phyloP scores from a whole-genome alignment of 2,888 invertebrate genomes.

The Micropterix aruncella region DNA sequence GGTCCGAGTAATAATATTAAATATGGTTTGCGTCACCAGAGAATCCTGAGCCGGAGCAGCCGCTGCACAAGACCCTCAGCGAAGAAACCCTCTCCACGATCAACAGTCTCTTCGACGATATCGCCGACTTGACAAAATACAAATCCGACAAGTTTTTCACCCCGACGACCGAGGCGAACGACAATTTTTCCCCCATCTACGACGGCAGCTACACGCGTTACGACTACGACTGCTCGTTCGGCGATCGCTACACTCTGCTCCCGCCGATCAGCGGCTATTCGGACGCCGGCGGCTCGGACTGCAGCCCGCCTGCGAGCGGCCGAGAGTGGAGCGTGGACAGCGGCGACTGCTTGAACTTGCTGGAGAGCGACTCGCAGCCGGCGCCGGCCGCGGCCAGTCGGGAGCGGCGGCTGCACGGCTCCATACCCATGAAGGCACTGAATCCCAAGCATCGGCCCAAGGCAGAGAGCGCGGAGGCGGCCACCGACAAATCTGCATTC shows the following conservation, averaged over 20 bases:
- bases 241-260: slow-evolving; percentile 20
- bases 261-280: slow-evolving; percentile 20
- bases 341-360: slow-evolving; percentile 3
- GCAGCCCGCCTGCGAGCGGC: slow-evolving; percentile 1
- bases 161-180: slow-evolving; percentile 11
- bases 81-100: slow-evolving; percentile 27
- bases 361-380: not conserved
- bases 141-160: slow-evolving; percentile 17
- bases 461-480: not conserved
- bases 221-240: slow-evolving; percentile 24
- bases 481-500: not conserved
- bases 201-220: slow-evolving; percentile 24
- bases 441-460: not conserved
- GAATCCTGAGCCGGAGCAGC: slow-evolving; percentile 18
- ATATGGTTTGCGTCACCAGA: no score
- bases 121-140: slow-evolving; percentile 13
- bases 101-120: slow-evolving; percentile 20
- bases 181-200: slow-evolving; percentile 20
- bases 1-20: no score
- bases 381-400: not conserved
- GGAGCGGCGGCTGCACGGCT: not conserved
- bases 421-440: not conserved
- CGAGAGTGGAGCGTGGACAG: slow-evolving; percentile 6
- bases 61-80: slow-evolving; percentile 31
- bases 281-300: slow-evolving; percentile 6